Percentiles rank a stretch among this genome's conserved stretches.
These are phyloP conservation scores for Macquaria ambigua DNA, from an alignment of 2,113 vertebrate species.

Conservation along the genomic window DNA sequence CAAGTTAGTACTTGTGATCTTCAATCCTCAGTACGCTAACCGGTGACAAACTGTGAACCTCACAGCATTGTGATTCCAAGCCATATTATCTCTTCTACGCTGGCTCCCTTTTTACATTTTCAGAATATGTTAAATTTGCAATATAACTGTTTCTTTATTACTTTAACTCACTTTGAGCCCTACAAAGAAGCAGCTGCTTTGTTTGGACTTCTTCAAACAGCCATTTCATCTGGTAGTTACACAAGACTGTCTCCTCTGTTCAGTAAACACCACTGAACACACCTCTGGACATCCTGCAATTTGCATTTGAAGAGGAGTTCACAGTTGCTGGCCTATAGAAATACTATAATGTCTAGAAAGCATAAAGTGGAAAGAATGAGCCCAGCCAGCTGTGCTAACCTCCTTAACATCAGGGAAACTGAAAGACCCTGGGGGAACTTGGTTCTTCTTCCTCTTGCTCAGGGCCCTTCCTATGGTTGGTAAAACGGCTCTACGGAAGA, in stretches of 20 bases:
- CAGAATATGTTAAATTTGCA: not conserved
- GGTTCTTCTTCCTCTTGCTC: constrained; percentile 16
- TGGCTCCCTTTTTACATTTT: not conserved
- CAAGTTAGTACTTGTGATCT: not conserved
- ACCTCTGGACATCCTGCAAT: constrained; percentile 26
- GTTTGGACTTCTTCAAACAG: not conserved
- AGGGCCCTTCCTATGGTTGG: not conserved
- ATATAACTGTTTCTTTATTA: not conserved
- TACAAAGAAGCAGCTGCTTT: not conserved
- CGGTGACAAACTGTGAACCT: not conserved
- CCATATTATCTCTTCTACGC: not conserved
- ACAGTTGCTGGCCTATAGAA: constrained; percentile 24
- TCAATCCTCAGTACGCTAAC: not conserved
- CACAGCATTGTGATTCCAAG: not conserved
- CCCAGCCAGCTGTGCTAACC: constrained; percentile 43
- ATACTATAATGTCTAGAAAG: constrained; percentile 43
- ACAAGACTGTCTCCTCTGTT: not conserved
- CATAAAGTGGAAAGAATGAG: constrained; percentile 55
- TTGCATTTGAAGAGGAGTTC: constrained; percentile 41
- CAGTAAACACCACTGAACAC: not conserved
- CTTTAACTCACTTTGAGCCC: constrained; percentile 2
- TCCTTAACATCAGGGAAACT: constrained; percentile 38
- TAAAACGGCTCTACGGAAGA: constrained; percentile 15
- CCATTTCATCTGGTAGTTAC: not conserved
- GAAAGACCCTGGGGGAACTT: constrained; percentile 15